phyloP scores from a whole-genome alignment of 2,113 vertebrate genomes.

The Balaeniceps rex region DNA sequence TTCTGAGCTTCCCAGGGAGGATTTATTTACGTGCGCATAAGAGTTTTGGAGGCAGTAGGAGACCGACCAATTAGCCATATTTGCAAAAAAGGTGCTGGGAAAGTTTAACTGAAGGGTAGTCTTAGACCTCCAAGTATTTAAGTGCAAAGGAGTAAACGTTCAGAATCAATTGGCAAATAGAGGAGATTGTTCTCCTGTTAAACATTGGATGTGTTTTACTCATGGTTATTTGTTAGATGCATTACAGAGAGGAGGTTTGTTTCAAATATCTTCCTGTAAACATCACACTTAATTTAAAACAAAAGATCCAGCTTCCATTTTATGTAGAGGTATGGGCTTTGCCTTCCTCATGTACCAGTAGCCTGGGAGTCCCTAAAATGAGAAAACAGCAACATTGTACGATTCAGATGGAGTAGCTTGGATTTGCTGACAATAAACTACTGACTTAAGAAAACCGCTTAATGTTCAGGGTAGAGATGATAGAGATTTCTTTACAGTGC shows the following conservation, averaged over 20 bases:
- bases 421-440: constrained; percentile 43
- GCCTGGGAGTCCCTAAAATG: constrained; percentile 15
- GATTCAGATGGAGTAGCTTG: constrained; percentile 42
- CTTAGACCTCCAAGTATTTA: not conserved
- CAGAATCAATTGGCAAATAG: not conserved
- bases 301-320: constrained; percentile 64
- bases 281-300: constrained; percentile 48
- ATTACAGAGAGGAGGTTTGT: not conserved
- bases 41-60: constrained; percentile 31
- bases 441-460: constrained; percentile 41
- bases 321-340: constrained; percentile 39
- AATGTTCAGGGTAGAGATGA: constrained; percentile 8
- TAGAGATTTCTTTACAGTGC: constrained; percentile 35
- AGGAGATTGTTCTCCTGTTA: constrained; percentile 19
- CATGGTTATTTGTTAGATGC: not conserved
- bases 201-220: not conserved
- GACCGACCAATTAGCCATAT: constrained; percentile 14
- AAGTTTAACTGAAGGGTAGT: constrained; percentile 11
- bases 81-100: constrained; percentile 35
- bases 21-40: constrained; percentile 8
- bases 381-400: not conserved
- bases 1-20: constrained; percentile 7
- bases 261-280: constrained; percentile 35
- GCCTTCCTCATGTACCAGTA: not conserved
- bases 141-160: not conserved